A percentile compares a stretch with the other conserved stretches of the same genome.
These are phyloP conservation scores for Sphaerolaimus hirsutus DNA, from an alignment of 2,888 invertebrate genomes.

Conservation along the genomic window DNA sequence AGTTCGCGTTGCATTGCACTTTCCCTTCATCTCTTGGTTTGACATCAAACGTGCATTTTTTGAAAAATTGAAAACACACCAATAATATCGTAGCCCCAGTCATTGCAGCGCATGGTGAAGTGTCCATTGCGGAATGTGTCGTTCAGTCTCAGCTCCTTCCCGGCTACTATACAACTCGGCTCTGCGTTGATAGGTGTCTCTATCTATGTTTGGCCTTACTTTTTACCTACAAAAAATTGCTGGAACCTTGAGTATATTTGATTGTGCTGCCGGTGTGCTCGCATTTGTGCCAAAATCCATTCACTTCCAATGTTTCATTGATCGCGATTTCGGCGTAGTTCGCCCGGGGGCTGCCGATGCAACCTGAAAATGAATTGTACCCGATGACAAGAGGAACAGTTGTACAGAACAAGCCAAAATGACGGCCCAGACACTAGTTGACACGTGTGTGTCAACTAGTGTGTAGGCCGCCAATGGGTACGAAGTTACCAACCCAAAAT, in stretches of 20 bases:
- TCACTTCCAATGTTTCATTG: constrained; percentile 8
- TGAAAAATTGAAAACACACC: neutral
- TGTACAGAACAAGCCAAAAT: too few species aligned
- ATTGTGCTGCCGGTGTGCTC: neutral
- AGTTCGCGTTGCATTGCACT: too few species aligned
- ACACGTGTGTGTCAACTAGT: too few species aligned
- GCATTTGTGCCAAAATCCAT: constrained; percentile 13
- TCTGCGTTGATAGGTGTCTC: neutral
- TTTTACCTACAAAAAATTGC: neutral
- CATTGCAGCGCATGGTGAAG: neutral
- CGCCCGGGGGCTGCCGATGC: constrained; percentile 9
- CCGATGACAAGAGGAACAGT: neutral
- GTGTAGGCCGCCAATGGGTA: too few species aligned
- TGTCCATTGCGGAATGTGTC: neutral
- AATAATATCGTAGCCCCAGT: neutral
- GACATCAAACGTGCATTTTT: too few species aligned
- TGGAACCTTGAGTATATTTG: neutral
- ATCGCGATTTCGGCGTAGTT: constrained; percentile 10
- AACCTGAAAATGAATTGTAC: constrained; percentile 8
- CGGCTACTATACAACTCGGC: neutral
- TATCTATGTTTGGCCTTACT: neutral
- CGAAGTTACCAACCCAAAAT: neutral
- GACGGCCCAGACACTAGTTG: too few species aligned
- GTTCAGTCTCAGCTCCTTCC: neutral
- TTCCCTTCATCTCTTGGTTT: too few species aligned